Evolutionary conservation across 2,113 vertebrate genomes (phyloP).

Genomic region (Sciurus niger): DNA sequence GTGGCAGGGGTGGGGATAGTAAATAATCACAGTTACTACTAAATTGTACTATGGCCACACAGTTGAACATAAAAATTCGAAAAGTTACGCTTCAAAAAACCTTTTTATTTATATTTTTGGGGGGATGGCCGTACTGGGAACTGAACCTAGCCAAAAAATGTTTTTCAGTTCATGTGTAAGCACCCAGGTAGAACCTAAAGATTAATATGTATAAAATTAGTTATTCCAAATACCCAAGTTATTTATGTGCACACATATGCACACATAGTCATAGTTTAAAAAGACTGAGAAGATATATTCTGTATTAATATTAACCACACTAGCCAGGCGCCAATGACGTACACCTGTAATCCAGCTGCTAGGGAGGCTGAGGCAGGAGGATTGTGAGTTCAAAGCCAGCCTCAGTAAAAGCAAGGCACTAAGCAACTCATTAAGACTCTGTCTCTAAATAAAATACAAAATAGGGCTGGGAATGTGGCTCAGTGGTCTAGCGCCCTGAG

Average conservation of each 20-base stretch:
- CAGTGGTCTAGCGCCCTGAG: no score
- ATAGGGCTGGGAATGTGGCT: no score
- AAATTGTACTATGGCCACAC: not conserved
- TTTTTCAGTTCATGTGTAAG: not conserved
- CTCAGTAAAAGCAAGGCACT: no score
- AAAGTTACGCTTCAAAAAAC: not conserved
- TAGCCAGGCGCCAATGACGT: no score
- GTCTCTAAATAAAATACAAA: no score
- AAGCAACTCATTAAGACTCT: no score
- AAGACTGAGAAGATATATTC: not conserved
- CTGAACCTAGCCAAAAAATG: not conserved
- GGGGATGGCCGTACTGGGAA: no score
- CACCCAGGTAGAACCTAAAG: not conserved
- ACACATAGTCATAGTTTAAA: not conserved
- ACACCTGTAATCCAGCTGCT: no score
- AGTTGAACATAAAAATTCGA: not conserved
- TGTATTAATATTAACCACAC: not conserved
- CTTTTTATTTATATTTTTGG: not conserved
- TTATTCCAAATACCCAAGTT: not conserved
- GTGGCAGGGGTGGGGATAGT: not conserved
- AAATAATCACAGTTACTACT: not conserved
- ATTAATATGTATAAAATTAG: not conserved
- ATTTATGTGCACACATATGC: not conserved
- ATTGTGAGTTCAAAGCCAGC: no score
- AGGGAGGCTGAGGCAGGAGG: no score